These are phyloP conservation scores for Halictus rubicundus DNA, from an alignment of 1,140 invertebrate species.

Conservation along the genomic window DNA sequence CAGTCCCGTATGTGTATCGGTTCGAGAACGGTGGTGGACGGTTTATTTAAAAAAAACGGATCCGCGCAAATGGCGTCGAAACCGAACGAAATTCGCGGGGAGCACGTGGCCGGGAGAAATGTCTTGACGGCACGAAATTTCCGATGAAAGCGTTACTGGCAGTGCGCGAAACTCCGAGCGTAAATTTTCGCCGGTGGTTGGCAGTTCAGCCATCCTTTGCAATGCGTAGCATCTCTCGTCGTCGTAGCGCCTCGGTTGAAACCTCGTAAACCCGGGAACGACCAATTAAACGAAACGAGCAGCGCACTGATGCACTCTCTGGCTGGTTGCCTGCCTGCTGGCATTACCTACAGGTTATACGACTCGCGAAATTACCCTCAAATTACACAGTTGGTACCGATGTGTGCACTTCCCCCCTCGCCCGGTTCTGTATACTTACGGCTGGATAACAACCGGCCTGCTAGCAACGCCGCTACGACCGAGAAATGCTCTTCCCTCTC, in stretches of 20 bases:
- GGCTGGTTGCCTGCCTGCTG: conserved; percentile 65
- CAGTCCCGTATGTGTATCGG: too few species aligned
- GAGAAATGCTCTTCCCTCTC: conserved; percentile 46
- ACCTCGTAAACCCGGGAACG: conserved; percentile 74
- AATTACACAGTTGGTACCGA: conserved; percentile 74
- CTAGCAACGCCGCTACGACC: conserved; percentile 47
- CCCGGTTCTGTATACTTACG: conserved; percentile 68
- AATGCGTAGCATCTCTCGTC: conserved; percentile 28
- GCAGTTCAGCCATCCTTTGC: conserved; percentile 49
- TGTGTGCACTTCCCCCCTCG: conserved; percentile 70
- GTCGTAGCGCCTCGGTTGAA: conserved; percentile 66
- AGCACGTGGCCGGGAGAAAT: not conserved
- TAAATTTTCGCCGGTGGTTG: conserved; percentile 50
- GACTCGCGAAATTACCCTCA: conserved; percentile 74
- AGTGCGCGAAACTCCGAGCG: conserved; percentile 8
- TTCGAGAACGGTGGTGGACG: too few species aligned
- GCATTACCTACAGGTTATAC: conserved; percentile 74
- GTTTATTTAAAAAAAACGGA: too few species aligned
- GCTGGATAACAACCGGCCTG: conserved; percentile 66
- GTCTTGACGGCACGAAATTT: not conserved
- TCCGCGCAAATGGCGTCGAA: too few species aligned
- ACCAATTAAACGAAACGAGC: conserved; percentile 77
- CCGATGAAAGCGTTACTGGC: conserved; percentile 20
- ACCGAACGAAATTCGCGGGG: not conserved
- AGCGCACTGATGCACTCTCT: conserved; percentile 72